Base-by-base conservation (phyloP, 2,888 invertebrate genomes). In the Timandra comae region DNA sequence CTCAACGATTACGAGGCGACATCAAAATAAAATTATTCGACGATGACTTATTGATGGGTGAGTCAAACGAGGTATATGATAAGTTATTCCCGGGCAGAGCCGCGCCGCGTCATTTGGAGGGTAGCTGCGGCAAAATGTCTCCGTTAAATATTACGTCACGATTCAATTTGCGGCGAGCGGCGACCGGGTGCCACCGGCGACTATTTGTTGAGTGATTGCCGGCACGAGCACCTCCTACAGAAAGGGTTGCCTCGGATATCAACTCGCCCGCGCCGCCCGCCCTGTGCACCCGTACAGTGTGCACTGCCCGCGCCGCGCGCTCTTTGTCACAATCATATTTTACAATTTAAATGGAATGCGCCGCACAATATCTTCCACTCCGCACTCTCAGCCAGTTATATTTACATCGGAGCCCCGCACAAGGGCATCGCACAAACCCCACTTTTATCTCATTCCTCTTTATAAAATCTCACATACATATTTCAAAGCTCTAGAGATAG, bases 41-140 rank as follows among this genome's bases (percentile, higher is more conserved):
- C 55, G 56, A 59, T 59, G 52, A 56, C 58, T 62, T 62, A 65
- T 65, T 63, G 65, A 65, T 60, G 59, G 57, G 48, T 38, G 52
- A 56, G 63, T 60, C 62, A 63, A 65, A 66, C 63, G 63, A 66
- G 61, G 54, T 60, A 57, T 59, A 63, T 63, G 66, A 64, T 65
- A 64, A 65, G 57, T 65, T 58, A 57, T 63, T 59, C 63, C 54
- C 53, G 52, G 49, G 55, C 49, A 57, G 43, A 53, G 60, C 52
- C 56, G 56, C 45, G 56, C 53, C 59, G 53, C 52, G 56, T 60
- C 58, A 62, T 65, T 60, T 59, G 43, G 49, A 49, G 54, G 53
- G 57, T 50, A 56, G 50, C 53, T 39, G 36, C 28, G 16, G 34
- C 53, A 50, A 55, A 63, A 62, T 62, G 56, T 63, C 55, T 56